These are phyloP conservation scores for Tiliacea aurago DNA, from an alignment of 2,888 invertebrate genomes.

Conservation along the genomic window DNA sequence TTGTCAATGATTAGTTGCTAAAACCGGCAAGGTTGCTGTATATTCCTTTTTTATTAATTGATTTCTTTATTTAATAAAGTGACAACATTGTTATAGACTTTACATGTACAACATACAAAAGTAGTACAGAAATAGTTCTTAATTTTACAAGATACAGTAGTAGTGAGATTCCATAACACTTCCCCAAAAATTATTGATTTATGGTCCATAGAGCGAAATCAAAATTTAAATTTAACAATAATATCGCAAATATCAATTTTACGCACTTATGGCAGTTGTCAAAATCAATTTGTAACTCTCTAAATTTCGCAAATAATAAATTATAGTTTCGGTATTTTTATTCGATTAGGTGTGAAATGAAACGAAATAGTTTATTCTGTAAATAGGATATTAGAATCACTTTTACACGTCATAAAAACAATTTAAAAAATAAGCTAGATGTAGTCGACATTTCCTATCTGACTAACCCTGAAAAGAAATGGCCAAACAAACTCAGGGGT, in stretches of 20 bases:
- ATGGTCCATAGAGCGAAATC: constrained; percentile 41
- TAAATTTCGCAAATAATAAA: constrained; percentile 23
- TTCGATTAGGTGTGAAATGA: constrained; percentile 22
- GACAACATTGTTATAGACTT: too few species aligned
- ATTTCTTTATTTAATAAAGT: too few species aligned
- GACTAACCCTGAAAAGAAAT: too few species aligned
- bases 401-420: too few species aligned
- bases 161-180: background rate
- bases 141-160: too few species aligned
- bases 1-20: constrained; percentile 66
- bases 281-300: constrained; percentile 33
- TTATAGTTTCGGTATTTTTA: constrained; percentile 30
- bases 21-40: constrained; percentile 51
- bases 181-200: constrained; percentile 61
- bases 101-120: too few species aligned
- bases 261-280: constrained; percentile 35
- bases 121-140: too few species aligned
- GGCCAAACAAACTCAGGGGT: too few species aligned
- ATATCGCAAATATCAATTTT: constrained; percentile 16
- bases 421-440: too few species aligned
- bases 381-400: too few species aligned
- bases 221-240: constrained; percentile 39
- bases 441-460: too few species aligned
- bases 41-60: constrained; percentile 2
- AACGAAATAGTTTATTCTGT: too few species aligned